phyloP scores from a whole-genome alignment of 2,888 invertebrate species.

The Aspidapion aeneum region DNA sequence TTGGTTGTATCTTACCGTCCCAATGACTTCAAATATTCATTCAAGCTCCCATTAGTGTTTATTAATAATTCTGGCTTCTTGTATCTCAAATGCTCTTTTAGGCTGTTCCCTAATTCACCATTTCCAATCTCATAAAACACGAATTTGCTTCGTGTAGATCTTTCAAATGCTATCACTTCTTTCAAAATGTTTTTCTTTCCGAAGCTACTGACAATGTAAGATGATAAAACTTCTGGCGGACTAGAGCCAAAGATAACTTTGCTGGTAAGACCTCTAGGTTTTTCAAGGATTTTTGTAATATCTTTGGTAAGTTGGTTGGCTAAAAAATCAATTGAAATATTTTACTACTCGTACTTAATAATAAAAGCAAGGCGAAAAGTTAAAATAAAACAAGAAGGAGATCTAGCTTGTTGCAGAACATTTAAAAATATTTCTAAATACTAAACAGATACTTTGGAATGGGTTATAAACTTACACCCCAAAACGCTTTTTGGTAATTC shows the following conservation, averaged over 20 bases:
- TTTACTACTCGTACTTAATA: neutral
- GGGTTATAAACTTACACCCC: too few species aligned
- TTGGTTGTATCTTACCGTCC: slow-evolving; percentile 4
- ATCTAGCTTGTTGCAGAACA: too few species aligned
- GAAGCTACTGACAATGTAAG: neutral
- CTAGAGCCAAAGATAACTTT: neutral
- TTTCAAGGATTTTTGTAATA: slow-evolving; percentile 19
- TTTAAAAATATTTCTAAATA: too few species aligned
- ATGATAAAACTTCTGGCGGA: neutral
- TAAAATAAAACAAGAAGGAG: too few species aligned
- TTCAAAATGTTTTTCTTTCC: neutral
- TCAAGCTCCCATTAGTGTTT: neutral
- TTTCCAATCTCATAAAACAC: slow-evolving; percentile 3
- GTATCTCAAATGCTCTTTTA: neutral
- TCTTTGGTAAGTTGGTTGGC: slow-evolving; percentile 16
- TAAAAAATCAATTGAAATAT: slow-evolving; percentile 7
- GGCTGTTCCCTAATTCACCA: neutral
- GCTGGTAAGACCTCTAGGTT: slow-evolving; percentile 43
- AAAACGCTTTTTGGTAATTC: too few species aligned
- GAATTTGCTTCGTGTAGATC: neutral
- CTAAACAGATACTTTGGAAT: too few species aligned
- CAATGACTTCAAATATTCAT: neutral
- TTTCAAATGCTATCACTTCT: neutral
- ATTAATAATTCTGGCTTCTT: neutral
- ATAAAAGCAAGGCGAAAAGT: too few species aligned